Evolutionary conservation across 2,888 invertebrate species (phyloP).

Genomic region (Pseudanteris insignis): DNA sequence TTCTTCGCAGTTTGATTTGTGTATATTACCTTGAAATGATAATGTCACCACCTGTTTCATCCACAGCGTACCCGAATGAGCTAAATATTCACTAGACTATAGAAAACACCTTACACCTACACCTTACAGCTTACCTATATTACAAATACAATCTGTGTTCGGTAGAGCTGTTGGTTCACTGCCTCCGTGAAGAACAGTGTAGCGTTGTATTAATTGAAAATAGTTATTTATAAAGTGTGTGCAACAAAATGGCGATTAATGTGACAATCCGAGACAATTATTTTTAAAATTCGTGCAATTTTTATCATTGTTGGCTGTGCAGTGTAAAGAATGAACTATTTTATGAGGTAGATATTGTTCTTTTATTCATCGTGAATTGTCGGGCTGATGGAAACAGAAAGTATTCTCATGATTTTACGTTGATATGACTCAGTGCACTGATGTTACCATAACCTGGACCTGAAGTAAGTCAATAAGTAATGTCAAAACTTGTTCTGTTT

Average conservation of each 20-base stretch:
- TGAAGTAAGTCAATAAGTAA: constrained; percentile 19
- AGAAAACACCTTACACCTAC: constrained; percentile 13
- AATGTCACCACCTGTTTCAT: constrained; percentile 6
- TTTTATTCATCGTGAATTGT: constrained; percentile 3
- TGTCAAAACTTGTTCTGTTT: constrained; percentile 12
- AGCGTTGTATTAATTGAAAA: too few species aligned
- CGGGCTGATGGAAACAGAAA: constrained; percentile 28
- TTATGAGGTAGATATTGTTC: too few species aligned
- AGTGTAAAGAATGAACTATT: too few species aligned
- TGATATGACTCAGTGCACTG: constrained; percentile 17
- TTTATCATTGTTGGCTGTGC: too few species aligned
- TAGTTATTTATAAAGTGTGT: constrained; percentile 4
- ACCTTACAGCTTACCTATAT: too few species aligned
- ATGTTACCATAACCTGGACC: constrained; percentile 28
- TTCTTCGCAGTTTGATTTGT: too few species aligned
- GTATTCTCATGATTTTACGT: constrained; percentile 3
- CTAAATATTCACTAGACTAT: constrained; percentile 9
- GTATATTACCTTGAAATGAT: not conserved
- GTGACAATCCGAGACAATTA: constrained; percentile 1
- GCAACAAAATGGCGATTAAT: constrained; percentile 1
- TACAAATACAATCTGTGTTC: not conserved
- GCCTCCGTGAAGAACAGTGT: constrained; percentile 17
- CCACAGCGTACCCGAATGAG: not conserved
- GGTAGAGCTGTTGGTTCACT: constrained; percentile 15
- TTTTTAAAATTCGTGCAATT: too few species aligned